Evolutionary conservation across 2,113 vertebrate genomes (phyloP).

Genomic region (Nothocercus julius): DNA sequence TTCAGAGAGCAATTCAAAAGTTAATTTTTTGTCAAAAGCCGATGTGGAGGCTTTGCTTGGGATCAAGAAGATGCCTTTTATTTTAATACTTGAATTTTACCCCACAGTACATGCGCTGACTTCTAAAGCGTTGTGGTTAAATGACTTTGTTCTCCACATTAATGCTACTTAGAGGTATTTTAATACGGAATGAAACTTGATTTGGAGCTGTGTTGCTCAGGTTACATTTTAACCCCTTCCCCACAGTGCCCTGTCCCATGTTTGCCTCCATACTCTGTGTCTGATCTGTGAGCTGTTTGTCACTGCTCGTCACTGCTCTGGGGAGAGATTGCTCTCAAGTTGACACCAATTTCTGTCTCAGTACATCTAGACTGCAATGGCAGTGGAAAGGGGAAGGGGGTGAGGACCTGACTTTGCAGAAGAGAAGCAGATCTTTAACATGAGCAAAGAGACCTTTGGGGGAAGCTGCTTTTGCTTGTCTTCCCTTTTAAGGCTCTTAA

Average conservation of each 20-base stretch:
- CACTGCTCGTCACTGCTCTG: not conserved
- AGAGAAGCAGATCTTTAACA: not conserved
- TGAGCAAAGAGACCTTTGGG: not conserved
- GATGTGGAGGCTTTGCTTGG: not conserved
- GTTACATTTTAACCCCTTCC: not conserved
- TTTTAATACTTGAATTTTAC: not conserved
- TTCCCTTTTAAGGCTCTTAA: not conserved
- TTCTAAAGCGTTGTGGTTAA: not conserved
- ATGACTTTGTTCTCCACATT: not conserved
- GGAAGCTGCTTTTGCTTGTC: not conserved
- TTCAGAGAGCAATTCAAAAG: not conserved
- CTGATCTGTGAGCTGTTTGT: not conserved
- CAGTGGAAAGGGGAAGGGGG: not conserved
- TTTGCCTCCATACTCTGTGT: not conserved
- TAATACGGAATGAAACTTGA: not conserved
- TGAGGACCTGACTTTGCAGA: not conserved
- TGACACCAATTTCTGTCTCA: not conserved
- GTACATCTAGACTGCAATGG: not conserved
- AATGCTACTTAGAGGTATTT: not conserved
- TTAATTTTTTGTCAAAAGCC: not conserved
- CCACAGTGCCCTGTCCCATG: not conserved
- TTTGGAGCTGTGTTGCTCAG: not conserved
- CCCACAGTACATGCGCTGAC: not conserved
- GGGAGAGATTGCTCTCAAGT: not conserved
- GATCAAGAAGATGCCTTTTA: not conserved